Base-by-base conservation (phyloP, 2,113 vertebrate species). In the Pygoscelis adeliae region DNA sequence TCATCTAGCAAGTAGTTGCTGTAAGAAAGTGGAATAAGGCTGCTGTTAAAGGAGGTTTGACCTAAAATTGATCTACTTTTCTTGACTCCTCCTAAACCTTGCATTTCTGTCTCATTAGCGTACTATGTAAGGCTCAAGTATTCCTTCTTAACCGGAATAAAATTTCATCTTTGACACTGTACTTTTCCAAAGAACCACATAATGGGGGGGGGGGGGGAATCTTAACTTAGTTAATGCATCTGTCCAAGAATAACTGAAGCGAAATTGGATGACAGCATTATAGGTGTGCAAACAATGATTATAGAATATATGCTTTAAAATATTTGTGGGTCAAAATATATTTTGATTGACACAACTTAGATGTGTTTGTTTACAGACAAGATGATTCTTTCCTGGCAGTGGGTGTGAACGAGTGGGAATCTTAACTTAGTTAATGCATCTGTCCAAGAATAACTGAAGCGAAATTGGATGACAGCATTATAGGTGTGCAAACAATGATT, bases 101-200 rank as follows among this genome's bases (percentile, higher is more conserved):
- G 44, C 9, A 18, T 73, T 36, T 95, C 84, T 40, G 8, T 58
- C 5, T 93, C 84, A 17, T 62, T 73, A 0, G 80, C 86, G 81
- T 97, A 98, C 67, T 96, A 71, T 36, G 95, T 84, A 55, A 98
- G 97, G 30, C 81, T 98, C 50, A 94, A 59, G 91, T 97, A 96
- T 74, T 98, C 92, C 50, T 97, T 96, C 66, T 98, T 94, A 94
- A 98, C 95, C 84, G 97, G 77, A 61, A 93, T 52, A 55, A 97
- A 74, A 97, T 97, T 56, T 97, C 91, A 16, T 97, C 95, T 65
- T 96, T 97, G 53, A 69, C 36, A 6, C 55, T 36, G 42, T 66
- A 83, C 47, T 91, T 83, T 49, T 94, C 92, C 79, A 91, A 72
- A 62, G 93, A 82, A 77, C 93, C 97, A 63, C 19, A 49, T 26